A percentile compares a stretch with the other conserved stretches of the same genome.
These are phyloP conservation scores for Camelus dromedarius DNA, from an alignment of 2,113 vertebrate species.

Conservation along the genomic window DNA sequence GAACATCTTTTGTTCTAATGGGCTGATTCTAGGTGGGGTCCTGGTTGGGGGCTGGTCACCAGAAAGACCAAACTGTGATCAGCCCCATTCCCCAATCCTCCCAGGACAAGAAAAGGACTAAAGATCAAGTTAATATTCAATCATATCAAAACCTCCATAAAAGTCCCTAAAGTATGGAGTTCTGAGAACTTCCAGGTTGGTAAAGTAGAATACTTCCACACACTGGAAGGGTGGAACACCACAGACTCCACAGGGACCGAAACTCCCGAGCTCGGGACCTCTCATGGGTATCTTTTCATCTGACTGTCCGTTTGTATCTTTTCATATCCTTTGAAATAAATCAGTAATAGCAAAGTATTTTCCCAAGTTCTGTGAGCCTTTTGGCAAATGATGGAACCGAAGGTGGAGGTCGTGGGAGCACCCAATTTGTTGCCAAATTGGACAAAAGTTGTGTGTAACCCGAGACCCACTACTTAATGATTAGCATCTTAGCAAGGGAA, in stretches of 20 bases:
- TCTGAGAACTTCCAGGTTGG: neutral
- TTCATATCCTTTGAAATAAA: neutral
- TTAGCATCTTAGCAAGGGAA: too few relatives aligned
- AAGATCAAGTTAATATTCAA: neutral
- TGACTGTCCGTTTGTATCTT: neutral
- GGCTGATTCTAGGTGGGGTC: neutral
- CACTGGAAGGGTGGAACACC: neutral
- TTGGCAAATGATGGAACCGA: neutral
- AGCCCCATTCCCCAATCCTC: neutral
- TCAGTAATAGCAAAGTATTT: neutral
- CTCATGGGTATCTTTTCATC: neutral
- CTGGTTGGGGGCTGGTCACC: neutral
- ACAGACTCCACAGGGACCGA: neutral
- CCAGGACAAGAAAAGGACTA: neutral
- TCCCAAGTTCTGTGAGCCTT: neutral
- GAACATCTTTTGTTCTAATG: neutral
- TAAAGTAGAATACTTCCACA: too few relatives aligned
- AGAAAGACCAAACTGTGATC: neutral
- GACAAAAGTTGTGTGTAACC: too few relatives aligned
- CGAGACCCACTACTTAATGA: too few relatives aligned
- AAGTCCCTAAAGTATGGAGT: neutral
- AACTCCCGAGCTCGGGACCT: neutral
- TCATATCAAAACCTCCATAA: neutral
- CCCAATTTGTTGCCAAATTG: too few relatives aligned
- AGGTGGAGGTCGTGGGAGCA: neutral